Evolutionary conservation across 2,888 invertebrate species (phyloP), one percentile per base, ranked within the genome.

Genomic region (Trachelus iudaicus): DNA sequence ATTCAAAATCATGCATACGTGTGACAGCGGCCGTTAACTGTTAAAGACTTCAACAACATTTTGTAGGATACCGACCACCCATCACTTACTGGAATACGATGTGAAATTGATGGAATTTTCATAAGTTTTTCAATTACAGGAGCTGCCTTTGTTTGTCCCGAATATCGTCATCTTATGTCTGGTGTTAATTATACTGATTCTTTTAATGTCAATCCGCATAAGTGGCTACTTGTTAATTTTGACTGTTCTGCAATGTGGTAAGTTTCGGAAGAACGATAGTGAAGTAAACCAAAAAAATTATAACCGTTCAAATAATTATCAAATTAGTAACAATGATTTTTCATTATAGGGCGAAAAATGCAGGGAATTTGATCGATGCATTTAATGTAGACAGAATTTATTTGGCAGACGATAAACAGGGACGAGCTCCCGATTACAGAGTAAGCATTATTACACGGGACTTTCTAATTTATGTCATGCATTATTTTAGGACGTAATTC

Each of bases 151-250:
- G 94, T 97, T 77, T 97, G 99, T 87, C 98, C 98, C 0, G 99
- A 99, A 92, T 97, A 95, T 90, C 94, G 97, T 76, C 93, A 96
- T 84, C 92, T 97, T 15, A 95, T 97, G 93, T 93, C 94, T 78
- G 97, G 97, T 0, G 91, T 97, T 9, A 94, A 99, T 91, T 94
- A 94, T 78, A 97, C 95, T 0, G 96, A 98, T 89, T 98, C 98
- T 0, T 95, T 98, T 86, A 98, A 98, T 91, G 95, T 98, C 81
- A 99, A 99, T 91, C 95, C 97, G 0, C 98, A 99, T 92, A 99
- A 99, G 92, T 98, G 98, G 96, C 93, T 99, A 92, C 94, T 98
- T 79, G 96, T 98, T 6, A 98, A 97, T 90, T 99, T 98, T 82
- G 99, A 99, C 91, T 98, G 98, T 88, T 98, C 98, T 0, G 96